Evolutionary conservation across 2,888 invertebrate species (phyloP).

Genomic region (Athalia rosae): DNA sequence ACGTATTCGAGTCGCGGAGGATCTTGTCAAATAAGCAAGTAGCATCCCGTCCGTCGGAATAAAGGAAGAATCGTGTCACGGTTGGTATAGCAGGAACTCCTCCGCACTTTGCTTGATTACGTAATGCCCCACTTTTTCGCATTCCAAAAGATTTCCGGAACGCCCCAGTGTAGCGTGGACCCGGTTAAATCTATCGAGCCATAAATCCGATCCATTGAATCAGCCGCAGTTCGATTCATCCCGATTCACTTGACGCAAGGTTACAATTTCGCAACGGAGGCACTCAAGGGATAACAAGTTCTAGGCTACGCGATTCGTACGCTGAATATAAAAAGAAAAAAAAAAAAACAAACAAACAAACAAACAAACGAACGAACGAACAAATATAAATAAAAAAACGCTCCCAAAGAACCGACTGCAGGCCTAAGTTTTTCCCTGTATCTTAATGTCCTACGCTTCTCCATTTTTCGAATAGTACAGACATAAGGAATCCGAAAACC

Average conservation of each 20-base stretch:
- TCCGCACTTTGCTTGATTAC: constrained; percentile 18
- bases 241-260: constrained; percentile 26
- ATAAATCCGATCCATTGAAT: constrained; percentile 33
- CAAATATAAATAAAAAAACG: too few species aligned
- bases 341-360: neutral
- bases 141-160: neutral
- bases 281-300: constrained; percentile 34
- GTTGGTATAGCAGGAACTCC: too few species aligned
- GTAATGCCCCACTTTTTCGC: constrained; percentile 9
- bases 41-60: neutral
- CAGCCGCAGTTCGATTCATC: constrained; percentile 6
- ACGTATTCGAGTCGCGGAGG: too few species aligned
- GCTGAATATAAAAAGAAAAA: constrained; percentile 14
- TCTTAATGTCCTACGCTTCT: too few species aligned
- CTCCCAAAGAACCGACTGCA: too few species aligned
- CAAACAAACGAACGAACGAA: too few species aligned
- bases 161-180: neutral
- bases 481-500: too few species aligned
- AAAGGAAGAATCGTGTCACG: neutral
- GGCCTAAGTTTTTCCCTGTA: too few species aligned
- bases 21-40: neutral
- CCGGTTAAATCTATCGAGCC: constrained; percentile 21
- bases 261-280: constrained; percentile 3
- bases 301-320: constrained; percentile 5
- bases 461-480: too few species aligned